Evolutionary conservation across 1,140 invertebrate species (phyloP), one percentile per base, ranked within the genome.

Genomic region (Vanessa atalanta): DNA sequence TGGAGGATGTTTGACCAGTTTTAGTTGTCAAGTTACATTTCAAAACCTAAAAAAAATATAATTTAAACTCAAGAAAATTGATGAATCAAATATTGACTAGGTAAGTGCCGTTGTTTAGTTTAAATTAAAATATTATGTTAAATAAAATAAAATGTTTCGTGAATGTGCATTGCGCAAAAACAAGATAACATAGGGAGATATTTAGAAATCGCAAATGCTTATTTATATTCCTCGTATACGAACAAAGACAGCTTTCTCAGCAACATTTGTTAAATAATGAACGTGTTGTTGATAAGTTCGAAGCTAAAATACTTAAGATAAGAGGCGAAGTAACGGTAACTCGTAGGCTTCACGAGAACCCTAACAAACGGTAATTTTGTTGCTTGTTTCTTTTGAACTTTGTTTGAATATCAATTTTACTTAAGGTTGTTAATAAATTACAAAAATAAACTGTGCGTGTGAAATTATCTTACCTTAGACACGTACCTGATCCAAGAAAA

Each of bases 1-100:
- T 83, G 76, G 84, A 89, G 84, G 84, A 82, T 82, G 79, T 80
- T 73, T 61, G 79, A 81, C 83, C 78, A 81, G 80, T 79, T 83
- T 65, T 70, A 69, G 75, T 73, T 73, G 74, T 76, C 75, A 65
- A 70, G 73, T 77, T 74, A 69, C 76, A 77, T 70, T 61, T 73
- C 60, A 76, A 70, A 72, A 66, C 53, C 12, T 26, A 15, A 15
- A 31, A 15, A 31, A 31, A 70, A 55, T 50, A 63, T 26, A 60
- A 12, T 70, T 37, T 63, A 63, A 37, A 48, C 31, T 61, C 13
- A n/a, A 26, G 8, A 57, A 61, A 9, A 11, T 15, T 31, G n/a
- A 3, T 4, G 31, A 14, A n/a, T 43, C 0, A 61, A 61, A 37
- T 14, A 9, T 15, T 61, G 57, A 61, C 6, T 12, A 51, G 5